Evolutionary conservation across 1,140 invertebrate genomes (phyloP).

Genomic region (Wasmannia auropunctata): DNA sequence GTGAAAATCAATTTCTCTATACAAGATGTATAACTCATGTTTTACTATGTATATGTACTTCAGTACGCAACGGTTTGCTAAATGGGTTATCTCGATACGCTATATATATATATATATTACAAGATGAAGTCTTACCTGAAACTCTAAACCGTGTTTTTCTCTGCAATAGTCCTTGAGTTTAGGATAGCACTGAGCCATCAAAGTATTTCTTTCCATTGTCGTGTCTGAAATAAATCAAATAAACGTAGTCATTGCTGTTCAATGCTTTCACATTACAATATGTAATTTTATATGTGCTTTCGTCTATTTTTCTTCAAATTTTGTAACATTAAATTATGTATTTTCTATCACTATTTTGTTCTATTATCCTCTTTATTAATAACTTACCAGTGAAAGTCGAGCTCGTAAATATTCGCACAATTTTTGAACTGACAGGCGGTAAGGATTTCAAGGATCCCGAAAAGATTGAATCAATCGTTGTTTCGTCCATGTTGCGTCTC

Average conservation of each 20-base stretch:
- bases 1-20: slow-evolving; percentile 71
- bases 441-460: slow-evolving; percentile 94
- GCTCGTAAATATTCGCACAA: slow-evolving; percentile 99
- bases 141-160: slow-evolving; percentile 99
- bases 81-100: not conserved
- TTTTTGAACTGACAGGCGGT: slow-evolving; percentile 98
- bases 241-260: not conserved
- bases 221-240: slow-evolving; percentile 90
- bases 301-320: not conserved
- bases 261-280: not conserved
- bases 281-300: not conserved
- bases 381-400: slow-evolving; percentile 98
- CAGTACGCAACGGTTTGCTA: not conserved
- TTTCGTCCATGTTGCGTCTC: slow-evolving; percentile 91
- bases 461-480: slow-evolving; percentile 96
- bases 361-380: not conserved
- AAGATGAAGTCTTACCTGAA: slow-evolving; percentile 90
- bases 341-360: slow-evolving; percentile 1
- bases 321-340: not conserved
- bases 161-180: slow-evolving; percentile 98
- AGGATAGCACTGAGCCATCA: slow-evolving; percentile 99
- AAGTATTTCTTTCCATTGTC: slow-evolving; percentile 97
- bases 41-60: slow-evolving; percentile 30
- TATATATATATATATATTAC: not conserved
- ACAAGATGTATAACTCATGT: slow-evolving; percentile 43